These are phyloP conservation scores for Anthrax anthrax DNA, from an alignment of 2,888 invertebrate genomes.

Conservation along the genomic window DNA sequence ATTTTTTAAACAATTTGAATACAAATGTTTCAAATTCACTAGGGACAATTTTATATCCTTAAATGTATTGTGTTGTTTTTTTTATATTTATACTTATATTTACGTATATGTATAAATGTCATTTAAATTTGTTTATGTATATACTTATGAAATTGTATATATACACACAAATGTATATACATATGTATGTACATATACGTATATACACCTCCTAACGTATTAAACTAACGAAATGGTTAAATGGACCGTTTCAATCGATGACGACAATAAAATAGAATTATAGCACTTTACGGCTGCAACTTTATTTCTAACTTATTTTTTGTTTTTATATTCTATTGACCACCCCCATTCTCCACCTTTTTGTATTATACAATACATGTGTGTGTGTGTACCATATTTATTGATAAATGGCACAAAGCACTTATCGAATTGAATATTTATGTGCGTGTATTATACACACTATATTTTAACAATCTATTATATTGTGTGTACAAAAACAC, in stretches of 20 bases:
- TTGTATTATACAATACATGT: background rate
- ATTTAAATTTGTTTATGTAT: background rate
- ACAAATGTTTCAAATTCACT: background rate
- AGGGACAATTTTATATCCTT: background rate
- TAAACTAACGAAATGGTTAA: slow-evolving; percentile 6
- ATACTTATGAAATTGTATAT: background rate
- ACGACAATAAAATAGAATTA: slow-evolving; percentile 12
- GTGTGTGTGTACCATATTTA: no score
- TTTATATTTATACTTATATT: no score
- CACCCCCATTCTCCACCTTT: background rate
- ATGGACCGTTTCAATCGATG: slow-evolving; percentile 12
- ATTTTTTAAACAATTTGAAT: background rate
- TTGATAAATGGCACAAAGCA: slow-evolving; percentile 17
- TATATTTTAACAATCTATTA: background rate
- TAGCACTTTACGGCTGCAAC: slow-evolving; percentile 10
- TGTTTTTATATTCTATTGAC: no score
- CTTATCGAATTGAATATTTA: slow-evolving; percentile 16
- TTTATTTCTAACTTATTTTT: background rate
- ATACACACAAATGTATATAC: background rate
- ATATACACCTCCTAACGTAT: background rate
- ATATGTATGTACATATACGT: background rate
- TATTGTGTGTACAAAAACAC: background rate
- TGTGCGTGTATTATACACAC: slow-evolving; percentile 1
- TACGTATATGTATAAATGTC: background rate
- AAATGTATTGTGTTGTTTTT: background rate